Evolutionary conservation across 2,113 vertebrate genomes (phyloP), one percentile per base, ranked within the genome.

Genomic region (Bos taurus): DNA sequence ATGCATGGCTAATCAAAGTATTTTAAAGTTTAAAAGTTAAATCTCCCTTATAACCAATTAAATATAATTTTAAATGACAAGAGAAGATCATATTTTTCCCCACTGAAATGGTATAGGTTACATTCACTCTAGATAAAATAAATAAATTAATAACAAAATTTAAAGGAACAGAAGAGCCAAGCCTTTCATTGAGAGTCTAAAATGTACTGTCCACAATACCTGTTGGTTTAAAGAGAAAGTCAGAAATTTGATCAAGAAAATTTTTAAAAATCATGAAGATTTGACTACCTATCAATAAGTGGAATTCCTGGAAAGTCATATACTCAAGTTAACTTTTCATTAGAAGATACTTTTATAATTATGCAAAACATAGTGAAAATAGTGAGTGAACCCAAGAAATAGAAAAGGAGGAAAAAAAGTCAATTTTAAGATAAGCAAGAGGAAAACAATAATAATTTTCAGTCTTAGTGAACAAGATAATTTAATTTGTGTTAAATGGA

Each of bases 301-400:
- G n/a, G 3, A 7, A 62, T 88, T 10, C n/a, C 21, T 94, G 19
- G 78, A 97, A 89, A 87, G 7, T 2, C 80, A 21, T 82, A 21
- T 90, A 82, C 5, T 77, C 10, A 71, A 56, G 40, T 85, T 96
- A 86, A 64, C 16, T 10, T 54, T 8, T 90, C 23, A 19, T 87
- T n/a, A 64, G 84, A 81, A 87, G 82, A n/a, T 82, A 4, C 25
- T 82, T 88, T 67, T 92, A 46, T 92, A 95, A 71, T 56, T 86
- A 90, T 85, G n/a, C 17, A 91, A 59, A 93, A 95, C 82, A 2
- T 82, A 88, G 26, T 92, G 83, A 78, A 92, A 93, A 52, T 95
- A 46, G 7, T 89, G 21, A 19, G 5, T 89, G 3, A 94, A 48
- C 10, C 52, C 33, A 91, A 89, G 21, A 92, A 87, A 59, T 64